phyloP scores from a whole-genome alignment of 2,113 vertebrate species.

The Mungos mungo region DNA sequence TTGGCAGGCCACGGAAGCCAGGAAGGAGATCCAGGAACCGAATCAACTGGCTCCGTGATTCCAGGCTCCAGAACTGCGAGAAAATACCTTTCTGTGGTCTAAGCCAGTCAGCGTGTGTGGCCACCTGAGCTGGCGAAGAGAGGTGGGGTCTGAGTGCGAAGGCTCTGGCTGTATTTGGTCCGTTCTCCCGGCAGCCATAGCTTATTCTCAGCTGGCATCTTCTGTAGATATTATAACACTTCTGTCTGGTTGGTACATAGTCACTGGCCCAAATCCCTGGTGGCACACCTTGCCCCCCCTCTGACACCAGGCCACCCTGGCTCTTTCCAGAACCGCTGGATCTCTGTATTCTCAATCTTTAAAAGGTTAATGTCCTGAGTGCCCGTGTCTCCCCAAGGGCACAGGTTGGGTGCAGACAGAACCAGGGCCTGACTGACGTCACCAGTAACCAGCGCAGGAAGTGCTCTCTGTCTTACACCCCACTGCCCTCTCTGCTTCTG shows the following conservation, averaged over 20 bases:
- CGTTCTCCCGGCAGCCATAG: background rate
- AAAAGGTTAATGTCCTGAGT: background rate
- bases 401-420: background rate
- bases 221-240: background rate
- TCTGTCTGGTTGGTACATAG: background rate
- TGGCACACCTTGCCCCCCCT: background rate
- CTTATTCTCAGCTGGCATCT: background rate
- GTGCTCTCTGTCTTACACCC: background rate
- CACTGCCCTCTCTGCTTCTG: background rate
- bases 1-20: background rate
- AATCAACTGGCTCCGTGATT: background rate
- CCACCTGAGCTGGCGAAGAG: rapidly evolving
- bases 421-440: background rate
- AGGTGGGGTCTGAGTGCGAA: too few relatives aligned
- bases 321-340: background rate
- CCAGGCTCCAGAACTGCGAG: background rate
- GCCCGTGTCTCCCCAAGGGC: background rate
- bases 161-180: background rate
- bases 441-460: background rate
- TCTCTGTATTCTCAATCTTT: background rate
- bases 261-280: background rate
- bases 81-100: background rate
- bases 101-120: background rate
- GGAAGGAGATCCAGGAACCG: background rate
- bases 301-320: background rate